Evolutionary conservation across 2,113 vertebrate genomes (phyloP).

Genomic region (Sitta europaea): DNA sequence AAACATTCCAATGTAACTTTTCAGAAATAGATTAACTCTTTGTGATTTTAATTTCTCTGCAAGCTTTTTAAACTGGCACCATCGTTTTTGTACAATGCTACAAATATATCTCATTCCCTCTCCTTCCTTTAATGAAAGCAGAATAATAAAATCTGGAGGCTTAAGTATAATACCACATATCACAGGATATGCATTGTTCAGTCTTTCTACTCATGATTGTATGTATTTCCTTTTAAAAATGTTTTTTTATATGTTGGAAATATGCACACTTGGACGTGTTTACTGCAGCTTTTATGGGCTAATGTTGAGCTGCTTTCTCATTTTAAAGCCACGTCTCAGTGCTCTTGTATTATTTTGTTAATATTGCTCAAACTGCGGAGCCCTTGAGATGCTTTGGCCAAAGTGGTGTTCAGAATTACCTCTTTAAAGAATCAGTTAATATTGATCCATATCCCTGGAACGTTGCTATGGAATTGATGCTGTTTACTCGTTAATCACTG

Average conservation of each 20-base stretch:
- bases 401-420: not conserved
- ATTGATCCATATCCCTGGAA: not conserved
- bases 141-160: not conserved
- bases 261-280: not conserved
- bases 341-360: not conserved
- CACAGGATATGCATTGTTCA: not conserved
- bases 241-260: not conserved
- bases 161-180: not conserved
- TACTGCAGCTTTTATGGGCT: not conserved
- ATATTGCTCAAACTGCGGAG: not conserved
- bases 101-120: not conserved
- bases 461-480: not conserved
- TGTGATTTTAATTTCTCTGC: not conserved
- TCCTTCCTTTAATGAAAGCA: not conserved
- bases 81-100: not conserved
- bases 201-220: not conserved
- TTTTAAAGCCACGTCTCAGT: not conserved
- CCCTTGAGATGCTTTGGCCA: not conserved
- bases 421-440: not conserved
- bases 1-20: not conserved
- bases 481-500: slow-evolving; percentile 38
- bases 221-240: not conserved
- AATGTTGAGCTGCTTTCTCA: not conserved
- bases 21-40: not conserved
- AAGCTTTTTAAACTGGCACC: not conserved